Evolutionary conservation across 1,140 invertebrate genomes (phyloP), one percentile per base, ranked within the genome.

Genomic region (Neocloeon triangulifer): DNA sequence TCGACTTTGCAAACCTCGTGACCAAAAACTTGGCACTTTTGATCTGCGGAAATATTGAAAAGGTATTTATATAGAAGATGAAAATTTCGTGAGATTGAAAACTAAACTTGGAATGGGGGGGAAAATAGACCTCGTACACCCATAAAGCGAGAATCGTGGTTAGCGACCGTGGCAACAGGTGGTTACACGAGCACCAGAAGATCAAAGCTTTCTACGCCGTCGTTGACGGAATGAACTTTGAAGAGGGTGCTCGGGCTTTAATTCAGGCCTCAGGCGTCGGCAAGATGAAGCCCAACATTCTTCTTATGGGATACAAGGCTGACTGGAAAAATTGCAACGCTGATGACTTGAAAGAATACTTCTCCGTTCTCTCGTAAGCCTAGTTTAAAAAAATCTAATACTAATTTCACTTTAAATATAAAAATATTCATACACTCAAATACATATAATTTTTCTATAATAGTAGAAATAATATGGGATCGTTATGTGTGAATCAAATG

Each of bases 301-400:
- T 96, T 15, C 58, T 97, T 39, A 73, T 97, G 66, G 92, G 92
- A 5, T 97, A 79, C 55, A 96, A 96, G 51, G 62, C 64, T 1
- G 68, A 92, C 49, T 97, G 92, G 91, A 50, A 59, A 20, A 65
- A 53, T 4, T 78, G 76, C 40, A 60, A 66, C 40, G 50, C 60
- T 9, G 60, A 69, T 21, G 73, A 84, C 39, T 64, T 95, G 1
- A 61, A 73, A 16, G 67, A 76, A 14, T 97, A 95, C 53, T 91
- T 96, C 52, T 77, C 79, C 43, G 69, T 85, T n/a, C 59, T 97
- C 33, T 82, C 94, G 88, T 92, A 59, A 73, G 76, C n/a, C n/a
- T n/a, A n/a, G n/a, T n/a, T n/a, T n/a, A n/a, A n/a, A n/a, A n/a
- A n/a, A n/a, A n/a, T n/a, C n/a, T n/a, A n/a, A n/a, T n/a, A n/a